Percentiles rank a stretch among this genome's conserved stretches.
phyloP scores from a whole-genome alignment of 2,888 invertebrate species.

The Schrankia costaestrigalis region DNA sequence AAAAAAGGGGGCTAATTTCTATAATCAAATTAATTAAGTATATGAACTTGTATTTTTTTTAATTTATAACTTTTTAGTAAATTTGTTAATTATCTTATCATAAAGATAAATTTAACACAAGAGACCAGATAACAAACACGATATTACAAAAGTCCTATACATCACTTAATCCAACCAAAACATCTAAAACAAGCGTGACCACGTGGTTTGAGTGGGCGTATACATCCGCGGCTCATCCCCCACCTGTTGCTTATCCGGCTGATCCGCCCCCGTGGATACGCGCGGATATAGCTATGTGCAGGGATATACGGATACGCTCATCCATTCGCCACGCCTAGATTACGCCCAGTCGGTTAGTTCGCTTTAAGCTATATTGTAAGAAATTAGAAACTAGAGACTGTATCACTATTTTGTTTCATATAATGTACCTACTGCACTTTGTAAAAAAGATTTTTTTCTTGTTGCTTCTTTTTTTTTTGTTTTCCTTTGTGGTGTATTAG shows the following conservation, averaged over 20 bases:
- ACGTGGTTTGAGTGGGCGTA: conserved; percentile 72
- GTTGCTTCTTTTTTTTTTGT: no score
- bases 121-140: no score
- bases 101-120: no score
- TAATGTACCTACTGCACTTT: background rate
- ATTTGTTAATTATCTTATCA: no score
- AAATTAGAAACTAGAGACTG: background rate
- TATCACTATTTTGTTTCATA: background rate
- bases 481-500: no score
- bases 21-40: no score
- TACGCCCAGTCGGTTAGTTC: conserved; percentile 43
- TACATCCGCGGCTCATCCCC: conserved; percentile 72
- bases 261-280: conserved; percentile 72
- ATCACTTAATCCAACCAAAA: background rate
- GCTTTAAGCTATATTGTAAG: conserved; percentile 7
- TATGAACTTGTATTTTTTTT: no score
- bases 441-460: no score
- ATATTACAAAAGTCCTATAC: background rate
- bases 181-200: conserved; percentile 22
- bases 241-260: conserved; percentile 80
- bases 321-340: conserved; percentile 63
- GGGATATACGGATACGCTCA: conserved; percentile 50
- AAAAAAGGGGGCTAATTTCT: no score
- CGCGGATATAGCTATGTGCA: conserved; percentile 55
- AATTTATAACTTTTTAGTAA: no score